Base-by-base conservation (phyloP, 2,797 vertebrate genomes). In the Meda fulgida region DNA sequence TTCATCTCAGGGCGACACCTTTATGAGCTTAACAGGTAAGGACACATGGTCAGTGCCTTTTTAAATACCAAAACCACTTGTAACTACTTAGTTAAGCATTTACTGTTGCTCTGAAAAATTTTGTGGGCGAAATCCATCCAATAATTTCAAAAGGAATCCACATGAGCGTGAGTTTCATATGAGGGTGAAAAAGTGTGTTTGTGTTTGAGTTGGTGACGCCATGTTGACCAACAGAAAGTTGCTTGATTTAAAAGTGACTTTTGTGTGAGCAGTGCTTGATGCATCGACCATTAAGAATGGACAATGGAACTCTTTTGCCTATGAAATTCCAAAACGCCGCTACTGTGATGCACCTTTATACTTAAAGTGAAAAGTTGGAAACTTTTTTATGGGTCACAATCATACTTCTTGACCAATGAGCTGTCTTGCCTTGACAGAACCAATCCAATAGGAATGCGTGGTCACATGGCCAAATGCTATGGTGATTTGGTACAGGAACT, bases 381-480 rank as follows among this genome's bases (percentile, higher is more conserved):
- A 11, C 26, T 21, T 29, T 63, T 18, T 6, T 0, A 46, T 14
- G 60, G 26, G 3, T 80, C 38, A 26, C 38, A 26, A 3, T 69
- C 19, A 77, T 82, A 72, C 51, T 26, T 18, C n/a, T n/a, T 85
- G 19, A 69, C 26, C 73, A 84, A 46, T 78, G 29, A 78, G 3
- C 83, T 80, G 26, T 70, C n/a, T 34, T 86, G 31, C 29, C 8
- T 89, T 92, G 90, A 67, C 90, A 99, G 98, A 94, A 97, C 95
- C 87, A 99, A 99, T 90, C 98, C 98, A 73, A 98, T 99, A 66
- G 98, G 98, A 90, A 99, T 99, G 98, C 96, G 98, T 86, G 98
- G 98, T 71, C 98, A 99, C 94, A 99, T 99, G 98, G 98, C 98
- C 89, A 99, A 99, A 90, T 99, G 98, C 91, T 99, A 99, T 0